These are phyloP conservation scores for Paralinhomoeus sp. DNA, from an alignment of 2,888 invertebrate species.

Conservation along the genomic window DNA sequence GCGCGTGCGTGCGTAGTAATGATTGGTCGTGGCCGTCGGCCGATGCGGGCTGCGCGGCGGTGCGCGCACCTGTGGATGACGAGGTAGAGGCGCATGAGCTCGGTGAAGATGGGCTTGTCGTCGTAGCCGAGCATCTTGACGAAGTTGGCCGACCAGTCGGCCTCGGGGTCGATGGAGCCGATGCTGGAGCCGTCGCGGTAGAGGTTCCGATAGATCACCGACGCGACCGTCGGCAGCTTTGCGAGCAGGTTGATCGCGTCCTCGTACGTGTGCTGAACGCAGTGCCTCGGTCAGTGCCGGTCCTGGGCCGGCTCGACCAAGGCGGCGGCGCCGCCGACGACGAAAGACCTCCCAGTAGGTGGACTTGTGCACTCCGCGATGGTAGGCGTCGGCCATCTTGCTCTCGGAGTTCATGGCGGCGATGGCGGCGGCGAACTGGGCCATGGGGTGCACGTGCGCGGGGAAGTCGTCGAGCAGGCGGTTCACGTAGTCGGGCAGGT, in stretches of 20 bases:
- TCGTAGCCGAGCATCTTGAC: slow-evolving; percentile 65
- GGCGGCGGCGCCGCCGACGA: too few species aligned
- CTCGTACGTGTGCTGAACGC: slow-evolving; percentile 48
- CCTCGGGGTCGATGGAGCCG: slow-evolving; percentile 60
- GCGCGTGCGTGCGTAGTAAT: neutral
- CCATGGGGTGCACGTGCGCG: slow-evolving; percentile 69
- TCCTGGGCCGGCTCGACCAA: too few species aligned
- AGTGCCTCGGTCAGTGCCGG: too few species aligned
- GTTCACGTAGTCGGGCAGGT: slow-evolving; percentile 71
- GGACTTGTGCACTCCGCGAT: slow-evolving; percentile 35
- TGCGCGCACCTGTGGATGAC: slow-evolving; percentile 53
- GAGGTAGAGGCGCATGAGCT: slow-evolving; percentile 71
- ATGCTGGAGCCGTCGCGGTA: slow-evolving; percentile 61
- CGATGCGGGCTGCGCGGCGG: neutral
- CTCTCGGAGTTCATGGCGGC: slow-evolving; percentile 76
- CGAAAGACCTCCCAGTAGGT: slow-evolving; percentile 85
- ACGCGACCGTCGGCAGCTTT: slow-evolving; percentile 73
- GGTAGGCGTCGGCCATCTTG: slow-evolving; percentile 45
- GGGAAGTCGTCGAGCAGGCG: slow-evolving; percentile 77
- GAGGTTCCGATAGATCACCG: slow-evolving; percentile 73
- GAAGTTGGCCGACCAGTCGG: slow-evolving; percentile 74
- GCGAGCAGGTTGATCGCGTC: slow-evolving; percentile 85
- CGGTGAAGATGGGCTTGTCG: slow-evolving; percentile 48
- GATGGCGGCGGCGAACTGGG: slow-evolving; percentile 70
- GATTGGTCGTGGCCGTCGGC: too few species aligned